Conservation (phyloP, 30 jellyfish, hydroid and myxozoan genomes). For the Hydractinia symbiolongicarpus region DNA sequence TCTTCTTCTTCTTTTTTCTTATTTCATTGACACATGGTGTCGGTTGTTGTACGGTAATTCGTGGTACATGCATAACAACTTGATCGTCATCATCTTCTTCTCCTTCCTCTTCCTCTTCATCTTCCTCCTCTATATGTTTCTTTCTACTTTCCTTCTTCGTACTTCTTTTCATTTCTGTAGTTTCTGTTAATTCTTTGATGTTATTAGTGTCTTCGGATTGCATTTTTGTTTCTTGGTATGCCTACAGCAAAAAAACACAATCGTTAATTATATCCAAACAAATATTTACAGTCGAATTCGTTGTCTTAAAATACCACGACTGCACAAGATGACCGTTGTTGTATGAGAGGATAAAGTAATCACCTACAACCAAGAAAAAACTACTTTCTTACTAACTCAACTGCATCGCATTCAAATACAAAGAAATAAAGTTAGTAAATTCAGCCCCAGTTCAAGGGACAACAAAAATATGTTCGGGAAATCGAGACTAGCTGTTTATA, state of each 20-base stretch:
- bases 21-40: background rate
- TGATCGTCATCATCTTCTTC: slow-evolving; percentile 20
- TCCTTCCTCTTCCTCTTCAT: slow-evolving; percentile 8
- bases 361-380: too few species aligned
- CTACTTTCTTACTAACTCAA: too few species aligned
- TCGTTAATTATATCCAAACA: background rate
- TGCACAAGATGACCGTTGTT: too few species aligned
- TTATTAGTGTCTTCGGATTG: background rate
- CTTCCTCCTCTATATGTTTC: slow-evolving; percentile 9
- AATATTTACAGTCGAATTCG: background rate
- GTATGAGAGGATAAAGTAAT: too few species aligned
- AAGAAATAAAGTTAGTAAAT: too few species aligned
- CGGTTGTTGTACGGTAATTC: slow-evolving; percentile 7
- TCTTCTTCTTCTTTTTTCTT: background rate
- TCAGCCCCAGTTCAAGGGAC: too few species aligned
- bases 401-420: too few species aligned
- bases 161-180: background rate
- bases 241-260: slow-evolving; percentile 1
- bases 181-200: background rate
- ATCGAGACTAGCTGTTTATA: too few species aligned
- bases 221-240: background rate
- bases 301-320: too few species aligned
- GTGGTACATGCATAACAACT: slow-evolving; percentile 10
- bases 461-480: too few species aligned
- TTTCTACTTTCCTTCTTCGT: background rate